Conservation (phyloP, 1,140 invertebrate genomes). For the Dufourea novaeangliae region DNA sequence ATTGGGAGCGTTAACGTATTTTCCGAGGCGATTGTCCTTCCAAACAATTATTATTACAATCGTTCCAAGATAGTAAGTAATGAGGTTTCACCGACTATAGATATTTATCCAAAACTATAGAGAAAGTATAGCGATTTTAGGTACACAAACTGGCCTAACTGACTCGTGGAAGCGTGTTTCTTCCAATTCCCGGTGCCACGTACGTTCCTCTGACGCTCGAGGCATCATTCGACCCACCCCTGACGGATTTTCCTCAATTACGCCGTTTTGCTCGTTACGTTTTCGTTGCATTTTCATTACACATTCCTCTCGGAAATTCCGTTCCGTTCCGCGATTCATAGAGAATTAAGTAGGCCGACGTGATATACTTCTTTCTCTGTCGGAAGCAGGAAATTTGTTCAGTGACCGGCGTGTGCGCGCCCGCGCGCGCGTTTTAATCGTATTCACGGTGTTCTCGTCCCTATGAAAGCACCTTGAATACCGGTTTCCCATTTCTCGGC, state of each 20-base stretch:
- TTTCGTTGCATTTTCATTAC: conserved; percentile 29
- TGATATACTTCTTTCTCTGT: conserved; percentile 44
- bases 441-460: conserved; percentile 57
- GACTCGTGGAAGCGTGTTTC: too few relatives aligned
- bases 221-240: background rate
- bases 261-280: conserved; percentile 28
- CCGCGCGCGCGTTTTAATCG: conserved; percentile 46
- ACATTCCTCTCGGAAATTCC: conserved; percentile 15
- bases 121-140: too few relatives aligned
- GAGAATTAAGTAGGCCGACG: conserved; percentile 46
- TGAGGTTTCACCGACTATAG: too few relatives aligned
- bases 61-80: too few relatives aligned
- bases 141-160: too few relatives aligned
- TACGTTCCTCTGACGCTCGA: background rate
- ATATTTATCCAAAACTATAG: too few relatives aligned
- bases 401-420: conserved; percentile 27
- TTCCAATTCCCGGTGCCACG: background rate
- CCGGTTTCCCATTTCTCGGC: conserved; percentile 65
- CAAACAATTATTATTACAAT: too few relatives aligned
- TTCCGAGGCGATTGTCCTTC: too few relatives aligned
- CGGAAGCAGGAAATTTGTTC: conserved; percentile 52
- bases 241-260: conserved; percentile 37
- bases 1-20: too few relatives aligned
- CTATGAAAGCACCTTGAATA: conserved; percentile 63
- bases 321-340: conserved; percentile 42